A percentile compares a stretch with the other conserved stretches of the same genome.
Evolutionary conservation across 2,797 vertebrate species (phyloP).

Genomic region (Urophycis tenuis): DNA sequence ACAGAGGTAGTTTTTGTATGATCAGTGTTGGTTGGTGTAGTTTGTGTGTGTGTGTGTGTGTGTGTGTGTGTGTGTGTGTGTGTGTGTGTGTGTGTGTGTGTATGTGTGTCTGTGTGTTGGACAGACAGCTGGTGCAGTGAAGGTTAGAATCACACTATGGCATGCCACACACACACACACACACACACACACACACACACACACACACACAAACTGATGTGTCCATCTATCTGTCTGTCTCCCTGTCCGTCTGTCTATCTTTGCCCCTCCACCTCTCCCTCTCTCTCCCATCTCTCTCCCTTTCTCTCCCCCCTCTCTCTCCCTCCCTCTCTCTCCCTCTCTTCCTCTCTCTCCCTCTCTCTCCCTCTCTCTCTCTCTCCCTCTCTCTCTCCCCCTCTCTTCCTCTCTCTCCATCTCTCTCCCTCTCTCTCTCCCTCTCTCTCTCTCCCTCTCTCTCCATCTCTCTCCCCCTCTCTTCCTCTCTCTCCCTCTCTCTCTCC

Average conservation of each 20-base stretch:
- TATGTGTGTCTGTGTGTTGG: slow-evolving; percentile 21
- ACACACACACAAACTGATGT: neutral
- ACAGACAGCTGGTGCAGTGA: slow-evolving; percentile 69
- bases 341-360: too few species aligned
- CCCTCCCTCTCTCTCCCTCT: too few species aligned
- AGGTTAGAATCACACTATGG: slow-evolving; percentile 73
- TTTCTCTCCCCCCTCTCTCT: too few species aligned
- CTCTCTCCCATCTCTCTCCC: too few species aligned
- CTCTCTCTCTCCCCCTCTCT: neutral
- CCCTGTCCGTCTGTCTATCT: neutral
- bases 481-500: neutral
- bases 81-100: slow-evolving; percentile 31
- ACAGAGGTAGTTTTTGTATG: neutral
- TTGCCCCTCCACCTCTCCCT: too few species aligned
- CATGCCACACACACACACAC: neutral
- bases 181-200: neutral
- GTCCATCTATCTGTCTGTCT: neutral
- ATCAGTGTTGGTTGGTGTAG: neutral
- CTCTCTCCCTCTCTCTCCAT: neutral
- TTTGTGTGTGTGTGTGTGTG: slow-evolving; percentile 5
- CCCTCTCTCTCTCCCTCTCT: neutral
- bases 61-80: slow-evolving; percentile 27
- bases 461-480: neutral
- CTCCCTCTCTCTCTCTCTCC: neutral
- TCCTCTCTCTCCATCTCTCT: neutral